Percentiles rank a stretch among this genome's conserved stretches.
phyloP scores from a whole-genome alignment of 2,888 invertebrate species.

The Chloroclystis v-ata region DNA sequence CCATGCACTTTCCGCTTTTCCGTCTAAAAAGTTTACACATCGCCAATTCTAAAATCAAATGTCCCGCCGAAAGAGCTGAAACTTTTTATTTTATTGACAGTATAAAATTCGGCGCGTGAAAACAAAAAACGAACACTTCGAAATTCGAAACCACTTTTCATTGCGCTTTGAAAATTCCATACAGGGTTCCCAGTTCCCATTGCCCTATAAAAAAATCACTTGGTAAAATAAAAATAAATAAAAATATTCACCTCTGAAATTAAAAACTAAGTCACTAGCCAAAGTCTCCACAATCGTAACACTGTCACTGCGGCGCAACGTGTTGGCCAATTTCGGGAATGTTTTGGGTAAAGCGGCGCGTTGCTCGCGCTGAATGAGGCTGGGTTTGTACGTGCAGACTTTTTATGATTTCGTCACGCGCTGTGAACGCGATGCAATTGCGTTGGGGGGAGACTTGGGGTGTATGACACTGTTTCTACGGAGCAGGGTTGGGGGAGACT shows the following conservation, averaged over 20 bases:
- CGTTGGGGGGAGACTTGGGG: conserved; percentile 43
- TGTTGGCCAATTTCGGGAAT: conserved; percentile 46
- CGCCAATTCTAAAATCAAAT: not conserved
- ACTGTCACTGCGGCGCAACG: conserved; percentile 72
- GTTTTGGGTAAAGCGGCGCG: conserved; percentile 46
- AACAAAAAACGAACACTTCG: conserved; percentile 13
- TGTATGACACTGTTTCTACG: conserved; percentile 36
- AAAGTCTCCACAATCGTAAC: conserved; percentile 69
- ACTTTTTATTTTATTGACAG: not conserved
- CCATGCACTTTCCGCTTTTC: not conserved
- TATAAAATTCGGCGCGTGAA: not conserved
- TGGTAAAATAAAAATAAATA: conserved; percentile 7
- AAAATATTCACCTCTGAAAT: conserved; percentile 66
- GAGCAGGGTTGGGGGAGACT: conserved; percentile 17
- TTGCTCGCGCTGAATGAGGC: conserved; percentile 57
- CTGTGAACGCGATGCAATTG: conserved; percentile 48
- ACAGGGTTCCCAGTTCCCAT: no score
- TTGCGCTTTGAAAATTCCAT: not conserved
- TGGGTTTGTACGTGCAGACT: conserved; percentile 42
- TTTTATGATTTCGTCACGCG: conserved; percentile 76
- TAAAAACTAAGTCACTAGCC: conserved; percentile 71
- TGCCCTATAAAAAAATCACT: not conserved
- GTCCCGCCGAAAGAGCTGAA: not conserved
- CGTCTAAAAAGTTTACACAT: conserved; percentile 1
- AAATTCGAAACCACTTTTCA: conserved; percentile 8